A percentile compares a stretch with the other conserved stretches of the same genome.
These are phyloP conservation scores for Helicoverpa assulta DNA, from an alignment of 2,888 invertebrate species.

Conservation along the genomic window DNA sequence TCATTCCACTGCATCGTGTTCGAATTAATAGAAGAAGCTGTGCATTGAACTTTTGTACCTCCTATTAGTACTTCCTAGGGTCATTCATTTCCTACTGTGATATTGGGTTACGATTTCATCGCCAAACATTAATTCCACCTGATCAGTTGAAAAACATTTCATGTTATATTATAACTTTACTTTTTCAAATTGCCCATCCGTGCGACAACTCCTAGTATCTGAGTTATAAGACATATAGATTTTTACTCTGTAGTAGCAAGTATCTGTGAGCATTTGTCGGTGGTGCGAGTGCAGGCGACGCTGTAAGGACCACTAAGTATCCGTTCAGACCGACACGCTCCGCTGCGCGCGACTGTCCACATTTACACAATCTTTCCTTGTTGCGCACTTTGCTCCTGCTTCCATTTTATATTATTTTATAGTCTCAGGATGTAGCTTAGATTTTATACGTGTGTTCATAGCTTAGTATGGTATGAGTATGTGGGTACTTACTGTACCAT, in stretches of 20 bases:
- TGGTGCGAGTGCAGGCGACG: conserved; percentile 17
- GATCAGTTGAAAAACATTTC: no score
- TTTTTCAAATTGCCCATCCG: no score
- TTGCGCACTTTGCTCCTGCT: conserved; percentile 2
- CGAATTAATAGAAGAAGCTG: neutral
- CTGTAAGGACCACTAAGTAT: conserved; percentile 35
- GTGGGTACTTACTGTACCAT: neutral
- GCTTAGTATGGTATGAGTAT: neutral
- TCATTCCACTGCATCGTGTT: neutral
- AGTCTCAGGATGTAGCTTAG: neutral
- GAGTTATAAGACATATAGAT: conserved; percentile 2
- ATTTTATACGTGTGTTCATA: neutral
- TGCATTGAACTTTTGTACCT: no score
- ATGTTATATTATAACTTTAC: no score
- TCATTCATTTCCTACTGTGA: no score
- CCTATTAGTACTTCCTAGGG: no score
- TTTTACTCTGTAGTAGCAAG: neutral
- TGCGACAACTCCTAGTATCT: neutral
- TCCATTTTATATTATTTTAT: conserved; percentile 29
- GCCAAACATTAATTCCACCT: no score
- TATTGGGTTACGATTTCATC: no score
- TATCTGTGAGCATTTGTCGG: conserved; percentile 30
- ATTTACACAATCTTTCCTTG: neutral
- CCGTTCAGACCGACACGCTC: conserved; percentile 23
- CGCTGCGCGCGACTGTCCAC: neutral